Base-by-base conservation (phyloP, 2,113 vertebrate species). In the Mustelus asterias region DNA sequence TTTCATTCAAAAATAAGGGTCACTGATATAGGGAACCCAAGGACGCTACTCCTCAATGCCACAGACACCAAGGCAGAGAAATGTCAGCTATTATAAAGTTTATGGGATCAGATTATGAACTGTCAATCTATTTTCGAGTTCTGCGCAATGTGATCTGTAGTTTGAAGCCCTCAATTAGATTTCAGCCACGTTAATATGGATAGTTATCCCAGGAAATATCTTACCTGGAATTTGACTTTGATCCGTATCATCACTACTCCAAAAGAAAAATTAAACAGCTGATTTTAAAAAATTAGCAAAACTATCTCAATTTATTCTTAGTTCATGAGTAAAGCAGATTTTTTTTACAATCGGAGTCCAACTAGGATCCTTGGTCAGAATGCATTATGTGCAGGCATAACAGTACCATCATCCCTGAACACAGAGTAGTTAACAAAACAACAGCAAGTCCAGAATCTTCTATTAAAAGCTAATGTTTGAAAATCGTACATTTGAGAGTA, bases 231-330 rank as follows among this genome's bases (percentile, higher is more conserved):
- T 48, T 95, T 69, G 67, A 8, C 33, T 72, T 54, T 93, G 89
- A 41, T 93, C 89, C 18, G 33, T 22, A 60, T 94, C 65, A 95
- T 95, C 69, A 29, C 67, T 72, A 48, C 33, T 95, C 41, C 41
- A 95, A 95, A 94, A 94, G 16, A 94, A 95, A 95, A 33, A 41
- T 83, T 6, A 83, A 83, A n/a, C 22, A 83, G 41, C 80, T 89
- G 44, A 37, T 37, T 92, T 37, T 4, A 54, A 92, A 63, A 92
- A 92, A 63, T 63, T 3, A 65, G 33, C 13, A 86, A 92, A 92
- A 7, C 58, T 14, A 92, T n/a, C 65, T 37, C 89, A 63, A 16
- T 33, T 89, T 58, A 58, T 58, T 58, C 54, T 0, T 67, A 18
- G 16, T 93, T 37, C n/a, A 20, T 93, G 89, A n/a, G 37, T 63